These are phyloP conservation scores for Henicopernis longicauda DNA, from an alignment of 2,113 vertebrate genomes.

Conservation along the genomic window DNA sequence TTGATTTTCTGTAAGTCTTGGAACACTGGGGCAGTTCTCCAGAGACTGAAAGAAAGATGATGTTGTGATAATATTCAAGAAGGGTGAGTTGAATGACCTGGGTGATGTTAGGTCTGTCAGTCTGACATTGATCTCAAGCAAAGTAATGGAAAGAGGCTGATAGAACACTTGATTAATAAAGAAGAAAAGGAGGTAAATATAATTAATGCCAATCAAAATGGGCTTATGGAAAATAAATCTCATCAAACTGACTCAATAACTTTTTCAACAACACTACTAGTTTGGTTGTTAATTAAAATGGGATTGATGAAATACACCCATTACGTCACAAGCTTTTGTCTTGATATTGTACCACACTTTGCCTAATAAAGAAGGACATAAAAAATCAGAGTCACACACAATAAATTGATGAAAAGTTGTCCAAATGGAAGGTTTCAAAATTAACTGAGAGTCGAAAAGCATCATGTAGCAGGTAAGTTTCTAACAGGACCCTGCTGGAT, in stretches of 20 bases:
- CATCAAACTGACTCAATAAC: background rate
- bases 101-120: background rate
- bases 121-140: background rate
- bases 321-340: background rate
- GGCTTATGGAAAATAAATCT: background rate
- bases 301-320: background rate
- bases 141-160: background rate
- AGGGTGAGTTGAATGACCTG: background rate
- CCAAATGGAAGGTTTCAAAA: background rate
- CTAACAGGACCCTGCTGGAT: background rate
- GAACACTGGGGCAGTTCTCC: background rate
- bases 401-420: background rate
- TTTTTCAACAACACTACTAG: background rate
- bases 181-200: background rate
- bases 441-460: background rate
- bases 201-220: background rate
- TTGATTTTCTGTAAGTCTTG: background rate
- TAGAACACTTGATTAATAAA: slow-evolving; percentile 3
- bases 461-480: background rate
- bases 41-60: background rate
- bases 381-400: background rate
- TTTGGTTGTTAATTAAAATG: background rate
- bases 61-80: background rate
- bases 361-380: background rate
- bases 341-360: background rate